Base-by-base conservation (phyloP, 2,797 vertebrate species). In the Luscinia megarhynchos region DNA sequence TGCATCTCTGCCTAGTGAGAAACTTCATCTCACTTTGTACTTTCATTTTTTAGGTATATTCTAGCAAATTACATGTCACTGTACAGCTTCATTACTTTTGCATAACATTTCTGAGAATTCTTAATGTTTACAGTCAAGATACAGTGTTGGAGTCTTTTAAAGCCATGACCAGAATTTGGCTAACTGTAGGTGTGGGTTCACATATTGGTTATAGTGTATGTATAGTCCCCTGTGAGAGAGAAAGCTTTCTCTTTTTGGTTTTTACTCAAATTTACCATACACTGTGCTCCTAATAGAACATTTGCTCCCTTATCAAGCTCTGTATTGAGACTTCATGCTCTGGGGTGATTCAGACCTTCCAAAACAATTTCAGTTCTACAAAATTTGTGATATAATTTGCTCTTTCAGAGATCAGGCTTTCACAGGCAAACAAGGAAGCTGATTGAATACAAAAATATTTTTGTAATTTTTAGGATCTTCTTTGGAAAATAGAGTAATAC, bases 261-360 rank as follows among this genome's bases (percentile, higher is more conserved):
- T 76, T 50, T 20, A 77, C 30, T 70, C 24, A 40, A 67, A 58
- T 17, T 66, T 73, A 55, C 4, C 67, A 18, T 4, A 36, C 5
- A 4, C 12, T 41, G 12, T 32, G 27, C 34, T 72, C 58, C 22
- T 63, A 50, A 64, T 5, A 68, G 10, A 83, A 17, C 12, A 45
- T 72, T 64, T 91, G 4, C 10, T 83, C 89, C 21, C 22, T 11
- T 63, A 0, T 22, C 27, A 90, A 67, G 15, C 18, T 46, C 22
- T 45, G 3, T 13, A 12, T n/a, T 1, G 4, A 73, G 40, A 40
- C 43, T 68, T 67, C 0, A 0, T n/a, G 17, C 16, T 43, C 41
- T 41, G 20, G 1, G 24, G 6, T 4, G 1, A 19, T 72, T 8
- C 24, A 55, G 26, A 41, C 15, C 7, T 27, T 55, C 11, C 43